Conservation (phyloP, 2,888 invertebrate genomes). For the Nudaria mundana region DNA sequence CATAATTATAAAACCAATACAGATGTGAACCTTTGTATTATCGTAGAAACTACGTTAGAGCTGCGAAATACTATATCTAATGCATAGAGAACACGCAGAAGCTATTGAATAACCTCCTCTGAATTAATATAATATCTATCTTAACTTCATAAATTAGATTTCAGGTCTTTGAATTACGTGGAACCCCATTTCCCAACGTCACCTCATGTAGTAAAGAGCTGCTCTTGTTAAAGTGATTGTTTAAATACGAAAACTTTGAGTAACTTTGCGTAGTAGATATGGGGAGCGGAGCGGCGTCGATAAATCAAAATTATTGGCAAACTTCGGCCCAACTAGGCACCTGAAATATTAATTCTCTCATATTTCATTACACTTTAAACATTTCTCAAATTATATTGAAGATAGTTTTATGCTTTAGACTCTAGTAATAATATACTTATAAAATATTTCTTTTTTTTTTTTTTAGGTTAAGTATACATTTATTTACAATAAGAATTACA, state of each 20-base stretch:
- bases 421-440: no score
- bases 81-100: neutral
- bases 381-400: no score
- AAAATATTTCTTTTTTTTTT: no score
- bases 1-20: no score
- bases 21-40: no score
- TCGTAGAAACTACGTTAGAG: no score
- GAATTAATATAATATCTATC: conserved; percentile 4
- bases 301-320: conserved; percentile 68
- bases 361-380: conserved; percentile 53
- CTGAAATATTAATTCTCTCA: conserved; percentile 59
- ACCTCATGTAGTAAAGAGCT: conserved; percentile 10
- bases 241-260: conserved; percentile 55
- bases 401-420: no score
- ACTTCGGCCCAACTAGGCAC: conserved; percentile 52
- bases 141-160: conserved; percentile 13
- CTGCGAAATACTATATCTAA: no score
- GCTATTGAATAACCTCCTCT: neutral
- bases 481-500: no score
- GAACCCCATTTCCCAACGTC: conserved; percentile 17
- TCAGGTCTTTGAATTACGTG: conserved; percentile 12
- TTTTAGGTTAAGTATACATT: no score
- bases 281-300: conserved; percentile 49
- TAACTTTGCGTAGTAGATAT: conserved; percentile 51
- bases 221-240: conserved; percentile 39